Evolutionary conservation across 2,797 vertebrate species (phyloP).

Genomic region (Adrianichthys oophorus): DNA sequence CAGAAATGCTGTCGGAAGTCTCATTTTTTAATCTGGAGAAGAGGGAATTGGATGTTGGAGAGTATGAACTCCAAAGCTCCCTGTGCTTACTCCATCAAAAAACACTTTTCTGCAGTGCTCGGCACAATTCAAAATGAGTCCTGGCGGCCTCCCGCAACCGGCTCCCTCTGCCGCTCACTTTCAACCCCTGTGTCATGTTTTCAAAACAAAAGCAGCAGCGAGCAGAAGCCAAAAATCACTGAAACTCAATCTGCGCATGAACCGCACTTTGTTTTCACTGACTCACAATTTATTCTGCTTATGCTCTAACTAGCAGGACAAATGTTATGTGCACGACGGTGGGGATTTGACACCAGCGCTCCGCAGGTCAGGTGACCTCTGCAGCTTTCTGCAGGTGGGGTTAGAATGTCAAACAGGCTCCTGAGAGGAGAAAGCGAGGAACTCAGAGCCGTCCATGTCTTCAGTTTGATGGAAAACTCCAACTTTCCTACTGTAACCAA

Average conservation of each 20-base stretch:
- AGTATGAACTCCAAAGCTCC: conserved; percentile 67
- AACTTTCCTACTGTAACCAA: conserved; percentile 46
- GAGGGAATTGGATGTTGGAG: conserved; percentile 60
- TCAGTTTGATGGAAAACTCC: conserved; percentile 30
- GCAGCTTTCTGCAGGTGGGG: conserved; percentile 8
- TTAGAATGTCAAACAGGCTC: conserved; percentile 19
- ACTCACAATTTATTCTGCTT: conserved; percentile 36
- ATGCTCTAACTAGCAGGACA: conserved; percentile 47
- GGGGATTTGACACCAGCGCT: conserved; percentile 18
- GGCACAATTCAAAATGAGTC: conserved; percentile 67
- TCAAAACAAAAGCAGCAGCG: conserved; percentile 48
- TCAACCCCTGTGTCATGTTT: conserved; percentile 39
- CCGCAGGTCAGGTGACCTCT: conserved; percentile 6
- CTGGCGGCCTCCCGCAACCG: conserved; percentile 32
- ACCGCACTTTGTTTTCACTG: conserved; percentile 47
- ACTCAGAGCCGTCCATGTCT: conserved; percentile 27
- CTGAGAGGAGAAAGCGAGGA: conserved; percentile 9
- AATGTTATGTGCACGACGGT: conserved; percentile 34
- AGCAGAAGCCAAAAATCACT: conserved; percentile 51
- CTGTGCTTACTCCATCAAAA: conserved; percentile 69
- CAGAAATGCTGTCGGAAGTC: conserved; percentile 57
- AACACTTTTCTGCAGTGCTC: conserved; percentile 65
- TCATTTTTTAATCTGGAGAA: conserved; percentile 61
- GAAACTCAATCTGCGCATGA: conserved; percentile 53
- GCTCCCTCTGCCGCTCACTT: conserved; percentile 53